These are phyloP conservation scores for Epinotia ramella DNA, from an alignment of 2,888 invertebrate genomes.

Conservation along the genomic window DNA sequence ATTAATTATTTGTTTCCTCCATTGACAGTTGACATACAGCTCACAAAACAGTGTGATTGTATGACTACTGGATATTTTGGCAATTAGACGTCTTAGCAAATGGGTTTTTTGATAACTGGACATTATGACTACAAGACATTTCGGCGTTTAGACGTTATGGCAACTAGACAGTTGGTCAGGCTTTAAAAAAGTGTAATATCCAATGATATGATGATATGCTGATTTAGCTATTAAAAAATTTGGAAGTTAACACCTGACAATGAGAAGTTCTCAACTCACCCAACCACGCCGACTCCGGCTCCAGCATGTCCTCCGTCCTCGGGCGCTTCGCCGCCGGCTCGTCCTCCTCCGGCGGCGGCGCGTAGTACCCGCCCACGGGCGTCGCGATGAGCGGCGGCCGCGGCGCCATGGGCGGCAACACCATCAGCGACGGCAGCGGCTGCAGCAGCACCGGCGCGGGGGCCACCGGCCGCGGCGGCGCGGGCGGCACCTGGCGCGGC, in stretches of 20 bases:
- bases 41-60: no score
- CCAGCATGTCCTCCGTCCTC: slow-evolving; percentile 96
- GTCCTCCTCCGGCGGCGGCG: slow-evolving; percentile 85
- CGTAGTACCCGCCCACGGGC: slow-evolving; percentile 53
- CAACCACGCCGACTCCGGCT: slow-evolving; percentile 90
- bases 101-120: no score
- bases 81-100: no score
- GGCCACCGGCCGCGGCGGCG: slow-evolving; percentile 47
- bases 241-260: background rate
- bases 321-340: slow-evolving; percentile 95
- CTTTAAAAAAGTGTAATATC: no score
- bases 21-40: no score
- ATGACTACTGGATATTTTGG: no score
- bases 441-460: slow-evolving; percentile 65
- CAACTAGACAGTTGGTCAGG: no score
- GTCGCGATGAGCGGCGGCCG: slow-evolving; percentile 46
- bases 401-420: slow-evolving; percentile 78
- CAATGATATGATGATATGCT: no score
- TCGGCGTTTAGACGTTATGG: no score
- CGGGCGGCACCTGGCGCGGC: slow-evolving; percentile 50
- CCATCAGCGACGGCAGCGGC: slow-evolving; percentile 82
- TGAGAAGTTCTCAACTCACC: background rate
- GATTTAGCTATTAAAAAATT: no score
- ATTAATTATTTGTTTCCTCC: no score
- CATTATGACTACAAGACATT: no score